Percentiles rank a stretch among this genome's conserved stretches.
Conservation (phyloP, 2,888 invertebrate species). For the Melanchra persicariae region DNA sequence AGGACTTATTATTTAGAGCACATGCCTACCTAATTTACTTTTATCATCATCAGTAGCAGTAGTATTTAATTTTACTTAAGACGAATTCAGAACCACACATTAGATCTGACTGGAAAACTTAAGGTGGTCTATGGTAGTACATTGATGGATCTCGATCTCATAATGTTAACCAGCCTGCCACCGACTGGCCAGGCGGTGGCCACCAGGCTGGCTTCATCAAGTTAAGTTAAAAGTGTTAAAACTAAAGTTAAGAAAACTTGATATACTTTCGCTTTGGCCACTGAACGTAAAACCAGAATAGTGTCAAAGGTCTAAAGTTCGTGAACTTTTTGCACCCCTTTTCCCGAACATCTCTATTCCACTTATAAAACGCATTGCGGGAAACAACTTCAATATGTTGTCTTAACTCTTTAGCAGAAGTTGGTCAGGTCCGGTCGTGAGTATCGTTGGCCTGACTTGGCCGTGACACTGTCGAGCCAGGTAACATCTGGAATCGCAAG, state of each 20-base stretch:
- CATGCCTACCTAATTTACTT: slow-evolving; percentile 18
- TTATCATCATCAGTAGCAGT: neutral
- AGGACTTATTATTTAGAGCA: slow-evolving; percentile 47
- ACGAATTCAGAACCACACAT: slow-evolving; percentile 1
- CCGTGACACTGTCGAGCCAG: slow-evolving; percentile 48
- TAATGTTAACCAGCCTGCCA: too few species aligned
- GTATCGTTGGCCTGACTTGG: slow-evolving; percentile 39
- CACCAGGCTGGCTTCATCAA: too few species aligned
- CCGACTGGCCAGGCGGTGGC: too few species aligned
- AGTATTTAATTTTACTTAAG: neutral
- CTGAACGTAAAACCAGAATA: slow-evolving; percentile 26
- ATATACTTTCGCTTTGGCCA: slow-evolving; percentile 40
- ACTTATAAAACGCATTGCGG: slow-evolving; percentile 11
- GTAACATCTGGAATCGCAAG: slow-evolving; percentile 43
- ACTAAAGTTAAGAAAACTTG: neutral
- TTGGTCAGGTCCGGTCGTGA: slow-evolving; percentile 31
- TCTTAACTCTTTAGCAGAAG: slow-evolving; percentile 10
- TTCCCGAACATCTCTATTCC: slow-evolving; percentile 13
- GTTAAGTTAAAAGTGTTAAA: neutral
- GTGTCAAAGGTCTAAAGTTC: slow-evolving; percentile 51
- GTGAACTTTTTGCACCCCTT: slow-evolving; percentile 41
- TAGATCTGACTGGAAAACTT: neutral
- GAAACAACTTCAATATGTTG: slow-evolving; percentile 32
- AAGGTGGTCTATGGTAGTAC: neutral
- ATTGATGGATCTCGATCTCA: neutral